Evolutionary conservation across 2,888 invertebrate species (phyloP), one percentile per base, ranked within the genome.

Genomic region (Hedya salicella): DNA sequence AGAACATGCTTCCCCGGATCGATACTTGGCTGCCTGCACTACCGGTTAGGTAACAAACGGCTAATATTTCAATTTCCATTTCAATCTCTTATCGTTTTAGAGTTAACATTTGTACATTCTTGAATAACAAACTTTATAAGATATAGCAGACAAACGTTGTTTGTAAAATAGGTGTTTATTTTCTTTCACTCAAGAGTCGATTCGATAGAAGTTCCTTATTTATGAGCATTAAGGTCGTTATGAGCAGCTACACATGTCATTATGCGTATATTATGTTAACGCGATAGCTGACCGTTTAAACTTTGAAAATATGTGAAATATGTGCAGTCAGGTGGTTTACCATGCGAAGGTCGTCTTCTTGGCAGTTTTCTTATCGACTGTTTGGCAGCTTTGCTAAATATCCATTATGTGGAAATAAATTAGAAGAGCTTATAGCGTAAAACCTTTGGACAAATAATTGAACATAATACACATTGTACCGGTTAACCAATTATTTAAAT

Each of bases 21-120:
- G 52, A 65, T 65, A 65, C 46, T 65, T 32, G 30, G 30, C 48
- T 39, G 44, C 50, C 17, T 62, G 52, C 59, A 65, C 46, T 63
- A 46, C 52, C 46, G 19, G 52, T 53, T 65, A 53, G 46, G 25
- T 53, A 59, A 59, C 39, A 59, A 57, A 59, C 32, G 44, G 44
- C 42, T 46, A 25, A 36, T 59, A 59, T 59, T 64, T 65, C 44
- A 46, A 60, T 60, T 53, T 60, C 40, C 59, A 46, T 59, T 52
- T 52, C 36, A 53, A 59, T 30, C 25, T 62, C 36, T 16, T 32
- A 8, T 16, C 4, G 8, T 8, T 52, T 17, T 13, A 3, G 11
- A 25, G 9, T 52, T 9, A 52, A 14, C 16, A 30, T 25, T 25
- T 25, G 13, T 17, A 46, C 44, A 46, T 46, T 46, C 44, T 46